phyloP scores from a whole-genome alignment of 2,113 vertebrate species.

The Pseudopodoces humilis region DNA sequence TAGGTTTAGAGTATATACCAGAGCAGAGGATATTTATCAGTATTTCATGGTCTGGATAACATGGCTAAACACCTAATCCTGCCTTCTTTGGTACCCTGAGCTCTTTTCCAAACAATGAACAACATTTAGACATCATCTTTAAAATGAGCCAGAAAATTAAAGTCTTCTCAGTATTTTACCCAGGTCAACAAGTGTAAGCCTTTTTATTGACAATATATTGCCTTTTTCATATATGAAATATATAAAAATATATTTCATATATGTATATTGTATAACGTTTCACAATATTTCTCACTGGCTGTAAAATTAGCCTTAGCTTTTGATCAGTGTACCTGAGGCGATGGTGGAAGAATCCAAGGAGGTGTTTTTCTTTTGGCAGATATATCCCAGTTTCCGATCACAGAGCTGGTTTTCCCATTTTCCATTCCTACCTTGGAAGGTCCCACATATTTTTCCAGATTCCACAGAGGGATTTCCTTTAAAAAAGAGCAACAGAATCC shows the following conservation, averaged over 20 bases:
- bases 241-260: too few relatives aligned
- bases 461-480: constrained; percentile 87
- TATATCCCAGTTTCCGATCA: constrained; percentile 84
- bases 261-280: too few relatives aligned
- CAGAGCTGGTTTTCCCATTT: constrained; percentile 89
- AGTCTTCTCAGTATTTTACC: background rate
- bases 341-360: constrained; percentile 61
- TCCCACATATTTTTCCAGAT: constrained; percentile 84
- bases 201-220: background rate
- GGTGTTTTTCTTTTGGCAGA: constrained; percentile 88
- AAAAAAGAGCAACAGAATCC: background rate
- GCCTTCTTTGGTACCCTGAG: background rate
- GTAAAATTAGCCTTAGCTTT: background rate
- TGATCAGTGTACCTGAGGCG: constrained; percentile 52
- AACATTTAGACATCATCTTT: background rate
- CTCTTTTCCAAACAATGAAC: background rate
- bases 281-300: background rate
- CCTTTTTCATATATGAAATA: background rate
- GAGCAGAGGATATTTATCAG: background rate
- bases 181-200: background rate
- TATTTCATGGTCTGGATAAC: background rate
- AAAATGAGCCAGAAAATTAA: background rate
- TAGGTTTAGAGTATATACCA: background rate
- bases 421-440: constrained; percentile 83
- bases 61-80: background rate